Conservation (phyloP, 2,113 vertebrate species). For the Rhadina sibilatrix region DNA sequence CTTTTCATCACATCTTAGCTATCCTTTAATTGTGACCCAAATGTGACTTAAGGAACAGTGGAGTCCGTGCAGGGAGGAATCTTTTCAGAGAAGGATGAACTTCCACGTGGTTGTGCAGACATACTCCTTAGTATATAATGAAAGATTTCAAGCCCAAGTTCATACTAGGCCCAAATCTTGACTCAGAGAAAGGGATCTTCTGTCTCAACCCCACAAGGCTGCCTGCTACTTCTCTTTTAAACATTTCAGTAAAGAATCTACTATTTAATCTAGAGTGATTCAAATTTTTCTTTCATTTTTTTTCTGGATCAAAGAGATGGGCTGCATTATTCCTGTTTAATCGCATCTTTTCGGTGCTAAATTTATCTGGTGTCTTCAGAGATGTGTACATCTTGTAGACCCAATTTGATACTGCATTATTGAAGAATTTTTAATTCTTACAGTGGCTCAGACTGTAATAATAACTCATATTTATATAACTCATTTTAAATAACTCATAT, state of each 20-base stretch:
- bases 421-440: not conserved
- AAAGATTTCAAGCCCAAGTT: not conserved
- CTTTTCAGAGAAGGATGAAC: not conserved
- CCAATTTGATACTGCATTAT: not conserved
- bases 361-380: not conserved
- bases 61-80: not conserved
- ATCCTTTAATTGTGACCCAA: not conserved
- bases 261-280: not conserved
- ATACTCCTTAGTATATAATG: not conserved
- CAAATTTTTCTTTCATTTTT: not conserved
- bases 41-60: not conserved
- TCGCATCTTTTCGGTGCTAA: rapidly evolving
- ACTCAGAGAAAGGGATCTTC: not conserved
- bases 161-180: not conserved
- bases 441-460: not conserved
- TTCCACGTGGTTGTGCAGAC: not conserved
- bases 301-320: not conserved
- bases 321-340: not conserved
- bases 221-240: not conserved
- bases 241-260: not conserved
- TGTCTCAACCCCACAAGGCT: not conserved
- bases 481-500: no score
- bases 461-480: no score
- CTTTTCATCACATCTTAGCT: constrained; percentile 3
- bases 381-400: not conserved